These are phyloP conservation scores for Odocoileus virginianus DNA, from an alignment of 2,113 vertebrate genomes.

Conservation along the genomic window DNA sequence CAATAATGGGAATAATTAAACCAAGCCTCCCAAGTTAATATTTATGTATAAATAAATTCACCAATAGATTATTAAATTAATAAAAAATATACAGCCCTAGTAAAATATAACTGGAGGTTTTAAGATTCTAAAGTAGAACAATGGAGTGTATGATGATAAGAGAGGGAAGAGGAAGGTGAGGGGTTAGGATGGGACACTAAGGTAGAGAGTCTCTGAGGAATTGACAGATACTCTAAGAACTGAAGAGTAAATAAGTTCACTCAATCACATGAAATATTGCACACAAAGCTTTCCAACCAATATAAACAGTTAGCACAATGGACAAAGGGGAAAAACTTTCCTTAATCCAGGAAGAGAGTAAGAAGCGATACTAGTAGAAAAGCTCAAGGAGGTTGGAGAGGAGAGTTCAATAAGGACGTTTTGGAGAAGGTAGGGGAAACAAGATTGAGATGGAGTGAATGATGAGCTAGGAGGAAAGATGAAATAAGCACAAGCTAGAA, in stretches of 20 bases:
- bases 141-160: not conserved
- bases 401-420: not conserved
- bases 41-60: not conserved
- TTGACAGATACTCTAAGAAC: not conserved
- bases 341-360: not conserved
- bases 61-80: not conserved
- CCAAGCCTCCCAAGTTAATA: not conserved
- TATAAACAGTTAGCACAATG: fast-evolving
- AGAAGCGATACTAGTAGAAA: not conserved
- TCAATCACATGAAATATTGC: not conserved
- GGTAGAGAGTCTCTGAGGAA: not conserved
- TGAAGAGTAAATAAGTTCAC: not conserved
- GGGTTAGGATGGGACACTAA: not conserved
- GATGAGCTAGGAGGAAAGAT: not conserved
- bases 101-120: not conserved
- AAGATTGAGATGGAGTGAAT: not conserved
- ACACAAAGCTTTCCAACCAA: not conserved
- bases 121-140: not conserved
- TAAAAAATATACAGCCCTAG: not conserved
- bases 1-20: not conserved
- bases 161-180: not conserved
- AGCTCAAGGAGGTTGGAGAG: not conserved
- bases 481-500: not conserved
- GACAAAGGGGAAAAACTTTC: not conserved
- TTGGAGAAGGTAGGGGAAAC: fast-evolving